phyloP scores from a whole-genome alignment of 1,140 invertebrate species.

The Kradibia gibbosae region DNA sequence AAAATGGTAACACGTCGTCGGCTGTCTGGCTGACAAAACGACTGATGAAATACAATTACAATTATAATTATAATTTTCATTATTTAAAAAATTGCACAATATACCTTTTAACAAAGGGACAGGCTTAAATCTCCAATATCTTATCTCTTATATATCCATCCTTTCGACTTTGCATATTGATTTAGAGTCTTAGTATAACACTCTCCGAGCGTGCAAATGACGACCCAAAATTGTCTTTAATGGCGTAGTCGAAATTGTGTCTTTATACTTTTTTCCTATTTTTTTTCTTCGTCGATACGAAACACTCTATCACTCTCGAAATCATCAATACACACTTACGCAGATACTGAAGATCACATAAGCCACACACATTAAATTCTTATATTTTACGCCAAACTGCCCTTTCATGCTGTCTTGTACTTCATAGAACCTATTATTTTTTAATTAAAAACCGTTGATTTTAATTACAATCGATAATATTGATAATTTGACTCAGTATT shows the following conservation, averaged over 20 bases:
- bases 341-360: no score
- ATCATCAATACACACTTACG: background rate
- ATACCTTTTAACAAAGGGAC: conserved; percentile 27
- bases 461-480: background rate
- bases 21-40: conserved; percentile 21
- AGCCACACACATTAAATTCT: background rate
- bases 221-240: background rate
- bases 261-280: conserved; percentile 4
- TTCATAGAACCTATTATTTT: background rate
- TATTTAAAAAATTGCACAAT: conserved; percentile 46
- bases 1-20: background rate
- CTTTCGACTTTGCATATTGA: background rate
- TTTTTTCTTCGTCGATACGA: conserved; percentile 6
- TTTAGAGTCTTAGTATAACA: background rate
- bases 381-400: background rate
- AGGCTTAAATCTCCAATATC: conserved; percentile 28
- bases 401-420: background rate
- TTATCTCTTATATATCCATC: conserved; percentile 21
- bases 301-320: background rate
- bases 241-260: conserved; percentile 27
- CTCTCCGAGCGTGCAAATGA: conserved; percentile 1
- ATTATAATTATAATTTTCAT: conserved; percentile 27
- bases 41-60: background rate
- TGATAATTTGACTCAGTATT: conserved; percentile 20
- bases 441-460: background rate